These are phyloP conservation scores for Cisticola juncidis DNA, from an alignment of 2,113 vertebrate genomes.

Conservation along the genomic window DNA sequence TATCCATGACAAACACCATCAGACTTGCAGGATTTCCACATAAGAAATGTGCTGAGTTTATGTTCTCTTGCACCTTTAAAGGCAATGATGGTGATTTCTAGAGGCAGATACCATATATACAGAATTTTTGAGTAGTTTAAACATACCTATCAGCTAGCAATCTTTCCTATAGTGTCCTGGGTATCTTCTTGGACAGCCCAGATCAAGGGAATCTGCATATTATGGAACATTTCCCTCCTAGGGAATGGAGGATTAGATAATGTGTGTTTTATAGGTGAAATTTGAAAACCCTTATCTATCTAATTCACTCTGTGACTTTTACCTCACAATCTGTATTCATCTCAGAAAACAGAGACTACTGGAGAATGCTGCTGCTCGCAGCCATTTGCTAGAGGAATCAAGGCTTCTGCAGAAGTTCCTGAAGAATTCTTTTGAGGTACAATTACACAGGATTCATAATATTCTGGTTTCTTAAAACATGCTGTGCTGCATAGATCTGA, in stretches of 20 bases:
- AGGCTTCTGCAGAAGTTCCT: slow-evolving; percentile 82
- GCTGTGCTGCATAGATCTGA: not conserved
- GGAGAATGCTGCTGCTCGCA: slow-evolving; percentile 67
- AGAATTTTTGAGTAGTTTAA: not conserved
- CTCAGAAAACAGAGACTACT: slow-evolving; percentile 79
- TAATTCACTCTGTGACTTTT: not conserved
- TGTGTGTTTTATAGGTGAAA: not conserved
- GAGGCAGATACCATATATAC: not conserved
- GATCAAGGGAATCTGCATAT: not conserved
- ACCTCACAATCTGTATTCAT: not conserved
- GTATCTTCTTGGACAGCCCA: not conserved
- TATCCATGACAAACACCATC: not conserved
- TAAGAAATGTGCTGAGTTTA: not conserved
- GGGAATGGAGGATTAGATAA: not conserved
- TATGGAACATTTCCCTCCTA: not conserved
- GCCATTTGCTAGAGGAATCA: slow-evolving; percentile 75
- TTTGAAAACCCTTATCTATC: not conserved
- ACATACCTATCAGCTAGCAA: not conserved
- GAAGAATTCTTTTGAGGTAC: slow-evolving; percentile 83
- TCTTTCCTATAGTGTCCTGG: not conserved
- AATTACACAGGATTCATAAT: not conserved
- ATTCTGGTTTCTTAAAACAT: not conserved
- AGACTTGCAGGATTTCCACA: not conserved
- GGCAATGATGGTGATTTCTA: not conserved
- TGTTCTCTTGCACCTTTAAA: not conserved